Evolutionary conservation across 37 sponge, comb jelly and placozoan species (phyloP).

Genomic region (Chondrilla cf. caribensis): DNA sequence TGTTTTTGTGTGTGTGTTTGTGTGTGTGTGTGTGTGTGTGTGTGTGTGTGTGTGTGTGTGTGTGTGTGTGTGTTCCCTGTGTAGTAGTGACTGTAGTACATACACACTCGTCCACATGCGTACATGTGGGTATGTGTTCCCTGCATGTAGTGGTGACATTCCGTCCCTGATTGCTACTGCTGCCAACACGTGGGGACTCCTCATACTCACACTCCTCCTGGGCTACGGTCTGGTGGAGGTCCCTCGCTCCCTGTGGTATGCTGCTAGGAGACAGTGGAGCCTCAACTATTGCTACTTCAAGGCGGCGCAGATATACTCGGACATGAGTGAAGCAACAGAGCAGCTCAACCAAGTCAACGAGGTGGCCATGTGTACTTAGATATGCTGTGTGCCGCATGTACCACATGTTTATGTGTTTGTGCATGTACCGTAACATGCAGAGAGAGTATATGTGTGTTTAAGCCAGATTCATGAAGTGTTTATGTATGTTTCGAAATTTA

Average conservation of each 20-base stretch:
- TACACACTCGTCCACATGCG: no score
- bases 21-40: not conserved
- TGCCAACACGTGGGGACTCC: slow-evolving; percentile 96
- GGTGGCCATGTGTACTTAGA: slow-evolving; percentile 37
- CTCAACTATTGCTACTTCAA: slow-evolving; percentile 80
- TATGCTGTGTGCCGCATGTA: not conserved
- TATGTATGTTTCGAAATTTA: no score
- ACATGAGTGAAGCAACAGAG: slow-evolving; percentile 81
- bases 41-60: not conserved
- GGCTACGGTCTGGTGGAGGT: slow-evolving; percentile 98
- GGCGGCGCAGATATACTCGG: slow-evolving; percentile 84
- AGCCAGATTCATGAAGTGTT: no score
- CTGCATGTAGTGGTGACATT: slow-evolving; percentile 44
- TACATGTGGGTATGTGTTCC: not conserved
- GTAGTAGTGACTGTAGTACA: no score
- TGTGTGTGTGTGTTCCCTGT: not conserved
- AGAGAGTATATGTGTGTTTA: no score
- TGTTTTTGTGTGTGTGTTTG: not conserved
- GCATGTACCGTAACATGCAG: no score
- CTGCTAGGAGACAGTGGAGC: slow-evolving; percentile 44
- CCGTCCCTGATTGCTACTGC: slow-evolving; percentile 79
- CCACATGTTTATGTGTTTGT: not conserved
- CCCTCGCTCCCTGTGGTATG: slow-evolving; percentile 59
- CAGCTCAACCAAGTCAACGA: slow-evolving; percentile 64
- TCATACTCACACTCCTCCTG: slow-evolving; percentile 86